Percentiles rank a stretch among this genome's conserved stretches.
Evolutionary conservation across 1,140 invertebrate species (phyloP).

Genomic region (Vanessa atalanta): DNA sequence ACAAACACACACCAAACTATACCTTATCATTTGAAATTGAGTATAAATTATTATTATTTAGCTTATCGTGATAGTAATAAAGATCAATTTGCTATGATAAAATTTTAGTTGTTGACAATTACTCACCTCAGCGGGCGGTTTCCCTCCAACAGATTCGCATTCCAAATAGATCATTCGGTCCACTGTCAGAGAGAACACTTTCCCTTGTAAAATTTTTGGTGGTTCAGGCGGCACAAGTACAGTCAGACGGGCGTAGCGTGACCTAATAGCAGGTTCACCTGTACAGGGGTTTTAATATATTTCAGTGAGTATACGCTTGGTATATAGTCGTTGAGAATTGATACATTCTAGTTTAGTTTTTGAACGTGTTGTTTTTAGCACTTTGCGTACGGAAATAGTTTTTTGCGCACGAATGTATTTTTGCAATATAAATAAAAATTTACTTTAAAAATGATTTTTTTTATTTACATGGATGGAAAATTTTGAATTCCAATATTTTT

Average conservation of each 20-base stretch:
- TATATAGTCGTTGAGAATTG: slow-evolving; percentile 35
- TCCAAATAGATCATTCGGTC: slow-evolving; percentile 94
- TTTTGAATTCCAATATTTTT: background rate
- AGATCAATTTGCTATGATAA: slow-evolving; percentile 20
- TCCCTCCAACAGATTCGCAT: slow-evolving; percentile 93
- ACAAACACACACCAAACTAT: background rate
- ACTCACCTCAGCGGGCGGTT: slow-evolving; percentile 94
- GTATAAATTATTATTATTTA: background rate
- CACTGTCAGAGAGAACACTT: slow-evolving; percentile 90
- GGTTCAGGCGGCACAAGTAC: slow-evolving; percentile 94
- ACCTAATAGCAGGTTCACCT: slow-evolving; percentile 89
- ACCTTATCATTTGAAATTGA: background rate
- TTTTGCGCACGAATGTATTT: background rate
- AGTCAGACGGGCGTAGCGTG: slow-evolving; percentile 90
- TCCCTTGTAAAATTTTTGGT: slow-evolving; percentile 92
- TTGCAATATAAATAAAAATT: background rate
- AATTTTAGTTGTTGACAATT: slow-evolving; percentile 12
- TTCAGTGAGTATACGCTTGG: slow-evolving; percentile 42
- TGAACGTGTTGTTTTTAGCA: slow-evolving; percentile 25
- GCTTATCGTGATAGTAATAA: slow-evolving; percentile 17
- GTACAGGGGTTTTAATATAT: slow-evolving; percentile 67
- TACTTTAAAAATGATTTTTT: background rate
- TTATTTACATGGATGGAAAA: background rate
- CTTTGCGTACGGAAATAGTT: slow-evolving; percentile 19
- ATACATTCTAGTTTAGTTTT: slow-evolving; percentile 31